phyloP scores from a whole-genome alignment of 1,140 invertebrate genomes.

The Mycetomoellerius zeteki region DNA sequence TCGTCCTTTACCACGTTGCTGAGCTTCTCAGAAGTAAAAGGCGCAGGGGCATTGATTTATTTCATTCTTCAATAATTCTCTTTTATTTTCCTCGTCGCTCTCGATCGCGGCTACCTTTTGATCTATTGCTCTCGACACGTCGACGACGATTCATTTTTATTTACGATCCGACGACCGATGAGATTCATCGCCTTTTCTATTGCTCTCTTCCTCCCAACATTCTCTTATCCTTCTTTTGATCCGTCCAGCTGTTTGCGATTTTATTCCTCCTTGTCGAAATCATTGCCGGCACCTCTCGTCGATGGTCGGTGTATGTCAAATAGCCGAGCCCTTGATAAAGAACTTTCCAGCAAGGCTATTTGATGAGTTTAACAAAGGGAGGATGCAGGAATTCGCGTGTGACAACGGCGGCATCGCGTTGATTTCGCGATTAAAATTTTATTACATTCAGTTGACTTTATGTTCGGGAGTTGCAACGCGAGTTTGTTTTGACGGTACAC shows the following conservation, averaged over 20 bases:
- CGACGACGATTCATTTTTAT: conserved; percentile 81
- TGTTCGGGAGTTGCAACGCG: conserved; percentile 17
- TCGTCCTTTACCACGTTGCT: conserved; percentile 15
- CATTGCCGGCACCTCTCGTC: background rate
- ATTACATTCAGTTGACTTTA: conserved; percentile 46
- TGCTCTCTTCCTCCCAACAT: background rate
- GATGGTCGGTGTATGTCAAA: conserved; percentile 21
- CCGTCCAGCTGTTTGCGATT: conserved; percentile 41
- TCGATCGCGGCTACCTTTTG: conserved; percentile 74
- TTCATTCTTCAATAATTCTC: conserved; percentile 81
- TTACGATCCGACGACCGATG: conserved; percentile 74
- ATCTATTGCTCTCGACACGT: conserved; percentile 74
- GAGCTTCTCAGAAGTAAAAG: background rate
- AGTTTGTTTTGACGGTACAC: conserved; percentile 17
- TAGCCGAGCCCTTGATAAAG: conserved; percentile 38
- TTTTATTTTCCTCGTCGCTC: conserved; percentile 77
- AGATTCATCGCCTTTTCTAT: conserved; percentile 54
- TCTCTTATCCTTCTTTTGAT: conserved; percentile 48
- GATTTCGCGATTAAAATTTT: conserved; percentile 60
- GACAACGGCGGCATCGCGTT: conserved; percentile 1
- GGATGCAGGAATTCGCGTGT: conserved; percentile 36
- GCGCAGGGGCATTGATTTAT: conserved; percentile 78
- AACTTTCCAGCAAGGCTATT: conserved; percentile 30
- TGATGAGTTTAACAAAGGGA: conserved; percentile 52
- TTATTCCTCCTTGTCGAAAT: conserved; percentile 51